Percentiles rank a stretch among this genome's conserved stretches.
phyloP scores from a whole-genome alignment of 2,888 invertebrate genomes.

The Leptinotarsa haldemani region DNA sequence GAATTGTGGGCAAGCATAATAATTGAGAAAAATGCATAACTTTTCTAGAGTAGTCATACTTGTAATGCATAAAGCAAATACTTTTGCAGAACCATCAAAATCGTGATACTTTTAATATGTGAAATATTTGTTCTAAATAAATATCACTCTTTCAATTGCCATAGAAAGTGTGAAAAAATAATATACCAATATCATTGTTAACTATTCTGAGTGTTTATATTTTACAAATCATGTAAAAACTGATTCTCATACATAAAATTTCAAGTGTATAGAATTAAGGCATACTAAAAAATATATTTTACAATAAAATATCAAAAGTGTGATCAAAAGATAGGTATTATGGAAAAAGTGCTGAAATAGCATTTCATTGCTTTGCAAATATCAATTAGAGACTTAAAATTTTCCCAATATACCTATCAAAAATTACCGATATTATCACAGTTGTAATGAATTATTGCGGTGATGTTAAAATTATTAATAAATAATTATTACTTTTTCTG shows the following conservation, averaged over 20 bases:
- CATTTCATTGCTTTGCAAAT: background rate
- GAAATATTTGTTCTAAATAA: background rate
- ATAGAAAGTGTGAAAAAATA: background rate
- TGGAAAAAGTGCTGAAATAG: constrained; percentile 1
- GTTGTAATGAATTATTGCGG: constrained; percentile 2
- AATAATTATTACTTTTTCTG: background rate
- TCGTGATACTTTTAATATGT: no score
- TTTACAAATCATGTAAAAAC: background rate
- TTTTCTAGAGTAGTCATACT: background rate
- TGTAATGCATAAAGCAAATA: background rate
- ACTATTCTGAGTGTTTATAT: background rate
- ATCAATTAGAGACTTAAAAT: background rate
- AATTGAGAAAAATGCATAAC: no score
- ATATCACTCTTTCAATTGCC: background rate
- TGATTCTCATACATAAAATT: background rate
- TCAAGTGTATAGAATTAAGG: constrained; percentile 7
- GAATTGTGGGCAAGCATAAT: no score
- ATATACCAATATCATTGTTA: background rate
- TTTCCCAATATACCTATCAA: constrained; percentile 18
- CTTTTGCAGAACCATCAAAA: no score
- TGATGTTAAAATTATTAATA: constrained; percentile 1
- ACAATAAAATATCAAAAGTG: constrained; percentile 6
- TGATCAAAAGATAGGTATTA: constrained; percentile 2
- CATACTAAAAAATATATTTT: constrained; percentile 7
- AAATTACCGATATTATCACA: constrained; percentile 5